Evolutionary conservation across 2,888 invertebrate species (phyloP), one percentile per base, ranked within the genome.

Genomic region (Autographa pulchrina): DNA sequence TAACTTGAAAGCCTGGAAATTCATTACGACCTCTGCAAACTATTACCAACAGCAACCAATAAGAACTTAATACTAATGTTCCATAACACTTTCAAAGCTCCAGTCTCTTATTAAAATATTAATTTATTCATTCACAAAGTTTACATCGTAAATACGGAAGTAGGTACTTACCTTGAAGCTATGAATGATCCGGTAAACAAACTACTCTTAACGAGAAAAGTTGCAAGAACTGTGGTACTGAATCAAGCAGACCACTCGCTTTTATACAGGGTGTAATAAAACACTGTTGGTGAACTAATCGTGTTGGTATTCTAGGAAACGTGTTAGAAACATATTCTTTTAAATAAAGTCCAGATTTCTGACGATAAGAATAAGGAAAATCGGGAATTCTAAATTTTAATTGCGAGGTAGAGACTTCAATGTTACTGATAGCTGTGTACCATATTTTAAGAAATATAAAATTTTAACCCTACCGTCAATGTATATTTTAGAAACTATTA

Each of bases 201-300:
- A 81, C 82, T 85, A 65, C 73, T 81, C 72, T 85, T 92, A 91
- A 92, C 89, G 89, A 92, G 91, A 91, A 91, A 91, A 92, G 88
- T 90, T 91, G 66, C 65, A 80, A 87, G 75, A 84, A 86, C 80
- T 83, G 63, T 48, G 48, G 48, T 25, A 56, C 54, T 56, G 54
- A 25, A 25, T 25, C 54, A n/a, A 48, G 48, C 54, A 25, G 54
- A 56, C 54, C 54, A 25, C 48, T 48, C 48, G 54, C 54, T 13
- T 9, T 25, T 56, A 18, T 56, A 54, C 48, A 48, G 48, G n/a
- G 48, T 48, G 48, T n/a, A 7, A 48, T 48, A 16, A 48, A 38
- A 48, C 43, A n/a, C 48, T n/a, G 48, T 48, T 7, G n/a, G n/a
- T 48, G 7, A 16, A n/a, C 48, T 7, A 48, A n/a, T 48, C n/a